Evolutionary conservation across 1,140 invertebrate genomes (phyloP).

Genomic region (Uloborus diversus): DNA sequence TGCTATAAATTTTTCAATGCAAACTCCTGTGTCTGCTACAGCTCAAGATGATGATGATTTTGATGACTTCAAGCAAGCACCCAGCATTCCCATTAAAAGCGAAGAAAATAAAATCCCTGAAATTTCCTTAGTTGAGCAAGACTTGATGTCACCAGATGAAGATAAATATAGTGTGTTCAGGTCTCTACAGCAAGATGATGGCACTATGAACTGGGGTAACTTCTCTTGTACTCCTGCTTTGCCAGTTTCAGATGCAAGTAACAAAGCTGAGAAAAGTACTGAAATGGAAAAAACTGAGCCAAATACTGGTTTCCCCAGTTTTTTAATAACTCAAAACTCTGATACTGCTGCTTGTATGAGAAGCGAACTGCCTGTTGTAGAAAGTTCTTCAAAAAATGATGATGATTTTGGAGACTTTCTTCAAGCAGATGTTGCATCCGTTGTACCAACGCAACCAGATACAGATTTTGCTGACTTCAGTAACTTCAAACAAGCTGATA

Average conservation of each 20-base stretch:
- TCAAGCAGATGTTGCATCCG: constrained; percentile 18
- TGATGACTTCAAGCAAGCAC: constrained; percentile 72
- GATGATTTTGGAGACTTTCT: constrained; percentile 59
- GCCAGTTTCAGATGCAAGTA: background rate
- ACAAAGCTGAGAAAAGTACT: background rate
- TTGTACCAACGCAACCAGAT: background rate
- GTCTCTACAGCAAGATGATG: constrained; percentile 47
- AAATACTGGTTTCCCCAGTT: background rate
- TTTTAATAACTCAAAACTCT: constrained; percentile 41
- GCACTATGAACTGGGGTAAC: constrained; percentile 1
- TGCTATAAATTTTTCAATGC: constrained; percentile 19
- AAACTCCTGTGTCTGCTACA: constrained; percentile 13
- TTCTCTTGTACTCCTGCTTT: background rate
- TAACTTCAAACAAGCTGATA: constrained; percentile 12
- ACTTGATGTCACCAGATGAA: constrained; percentile 62
- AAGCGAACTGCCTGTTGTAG: background rate
- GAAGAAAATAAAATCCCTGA: background rate
- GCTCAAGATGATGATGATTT: constrained; percentile 69
- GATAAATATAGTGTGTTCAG: constrained; percentile 68
- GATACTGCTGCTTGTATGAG: constrained; percentile 68
- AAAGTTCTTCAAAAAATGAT: background rate
- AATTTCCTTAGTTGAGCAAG: constrained; percentile 27
- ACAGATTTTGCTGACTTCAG: constrained; percentile 44
- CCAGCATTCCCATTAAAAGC: constrained; percentile 37
- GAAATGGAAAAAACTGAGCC: background rate